Base-by-base conservation (phyloP, 2,888 invertebrate genomes). In the Zaprionus lineosus region DNA sequence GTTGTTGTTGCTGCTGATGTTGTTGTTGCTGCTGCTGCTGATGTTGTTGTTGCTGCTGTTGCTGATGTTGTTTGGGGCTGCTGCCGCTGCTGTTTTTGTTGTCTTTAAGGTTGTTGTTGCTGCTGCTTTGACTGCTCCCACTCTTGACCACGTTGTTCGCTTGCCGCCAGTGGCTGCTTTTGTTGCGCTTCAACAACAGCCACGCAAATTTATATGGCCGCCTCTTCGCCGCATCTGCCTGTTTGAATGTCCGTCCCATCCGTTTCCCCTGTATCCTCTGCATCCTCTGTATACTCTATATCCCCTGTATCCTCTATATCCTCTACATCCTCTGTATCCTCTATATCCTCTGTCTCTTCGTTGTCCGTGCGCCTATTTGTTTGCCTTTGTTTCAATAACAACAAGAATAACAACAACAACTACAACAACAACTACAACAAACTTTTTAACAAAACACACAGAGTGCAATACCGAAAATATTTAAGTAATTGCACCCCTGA, bases 401-500 rank as follows among this genome's bases (percentile, higher is more conserved):
- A 18, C 31, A 12, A 5, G 9, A 48, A 15, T 50, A 21, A 43
- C 18, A 52, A 52, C 26, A 55, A 55, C 55, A 55, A 48, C 39
- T 48, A 48, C 48, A 60, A 24, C 6, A 24, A 24, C 8, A 8
- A 19, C n/a, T 24, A 2, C 15, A 52, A 21, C 36, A 64, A 47
- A 44, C 19, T 48, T 18, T 28, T 41, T 14, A 26, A 29, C 28
- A 26, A 6, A 21, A 11, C 7, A 46, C 26, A 52, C n/a, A n/a
- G n/a, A n/a, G 43, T 37, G 55, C 46, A 46, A 33, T 16, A 29
- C 36, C 40, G 26, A 43, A 52, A 28, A 28, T 46, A 53, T 58
- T 39, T 50, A 59, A 59, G 53, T 66, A 72, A 68, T 68, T 68
- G 60, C 53, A 43, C n/a, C 31, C n/a, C 39, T 16, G 28, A 39